Evolutionary conservation across 2,888 invertebrate species (phyloP), one percentile per base, ranked within the genome.

Genomic region (Hypsopygia costalis): DNA sequence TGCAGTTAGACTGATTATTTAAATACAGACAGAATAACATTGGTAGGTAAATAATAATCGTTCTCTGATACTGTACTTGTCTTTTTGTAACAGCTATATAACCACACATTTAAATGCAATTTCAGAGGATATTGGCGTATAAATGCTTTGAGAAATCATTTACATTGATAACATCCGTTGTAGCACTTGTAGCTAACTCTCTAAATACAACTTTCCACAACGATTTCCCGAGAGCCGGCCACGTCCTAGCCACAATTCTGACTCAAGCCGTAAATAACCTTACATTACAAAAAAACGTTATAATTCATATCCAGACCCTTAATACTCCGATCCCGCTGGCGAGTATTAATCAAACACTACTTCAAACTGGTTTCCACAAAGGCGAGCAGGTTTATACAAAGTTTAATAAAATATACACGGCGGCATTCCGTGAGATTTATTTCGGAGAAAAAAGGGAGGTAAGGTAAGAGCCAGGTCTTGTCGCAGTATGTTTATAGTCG

Each of bases 331-430:
- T 69, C 66, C 70, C 67, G 63, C 68, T 62, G 70, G 62, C 63
- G 55, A 46, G 68, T 74, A 85, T 87, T 86, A 86, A 87, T 87
- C 86, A 87, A 80, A 80, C 66, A 20, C 44, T 56, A 67, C 70
- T 67, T 69, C 61, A 66, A 87, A 87, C 86, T 62, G 78, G 87
- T 86, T 83, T 69, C 54, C 72, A 82, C 70, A 85, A 83, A 82
- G 75, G 76, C 76, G 70, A 73, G 74, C 72, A 65, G 75, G 71
- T 74, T 71, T 60, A 56, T 62, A 67, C 64, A 62, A 81, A 82
- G 87, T 82, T 85, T 86, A 87, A 88, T 87, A 85, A 87, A 86
- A 85, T 86, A 88, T 85, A 86, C 16, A 74, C 66, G 60, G 67
- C 66, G 69, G 69, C 78, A 79, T 82, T 80, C 75, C 69, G 72